Base-by-base conservation (phyloP, 2,113 vertebrate species). In the Perccottus glenii region DNA sequence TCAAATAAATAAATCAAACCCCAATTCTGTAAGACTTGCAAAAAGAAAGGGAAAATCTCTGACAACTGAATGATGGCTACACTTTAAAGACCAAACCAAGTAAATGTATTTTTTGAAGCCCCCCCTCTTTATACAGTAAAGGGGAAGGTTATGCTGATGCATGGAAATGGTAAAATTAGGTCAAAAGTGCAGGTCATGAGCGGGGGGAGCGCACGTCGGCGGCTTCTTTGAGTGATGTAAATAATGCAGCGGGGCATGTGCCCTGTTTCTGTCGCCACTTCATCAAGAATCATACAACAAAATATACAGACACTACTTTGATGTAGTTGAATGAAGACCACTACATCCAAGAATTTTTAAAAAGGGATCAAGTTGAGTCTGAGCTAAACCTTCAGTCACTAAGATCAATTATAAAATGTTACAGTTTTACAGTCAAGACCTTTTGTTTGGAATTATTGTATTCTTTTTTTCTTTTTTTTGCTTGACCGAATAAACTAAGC, bases 231-330 rank as follows among this genome's bases (percentile, higher is more conserved):
- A 9, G 64, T 64, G 67, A 75, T 70, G 83, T 77, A 73, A 83
- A 84, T 83, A 84, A 81, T 80, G 72, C 73, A 84, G 11, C 5
- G 57, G 72, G 69, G 64, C 76, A 36, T 72, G 52, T 83, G 86
- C 86, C 86, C 81, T 64, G 19, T 82, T 85, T 66, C 63, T 19
- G 38, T 45, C 3, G 0, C 33, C 7, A 27, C 0, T 27, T 27
- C 19, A 9, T 33, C 19, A 27, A 55, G 52, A 55, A 53, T 6
- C 33, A 53, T 5, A 55, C 14, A 32, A 55, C 9, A 11, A 53
- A 49, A 53, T 53, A 53, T 3, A 14, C 1, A 14, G 11, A 53
- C 2, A 40, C 38, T 8, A 8, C 38, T 40, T 40, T 3, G 19
- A 27, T 27, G 19, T 27, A 27, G 19, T 1, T 40, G 38, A 40